Base-by-base conservation (phyloP, 1,140 invertebrate genomes). In the Delia radicum region DNA sequence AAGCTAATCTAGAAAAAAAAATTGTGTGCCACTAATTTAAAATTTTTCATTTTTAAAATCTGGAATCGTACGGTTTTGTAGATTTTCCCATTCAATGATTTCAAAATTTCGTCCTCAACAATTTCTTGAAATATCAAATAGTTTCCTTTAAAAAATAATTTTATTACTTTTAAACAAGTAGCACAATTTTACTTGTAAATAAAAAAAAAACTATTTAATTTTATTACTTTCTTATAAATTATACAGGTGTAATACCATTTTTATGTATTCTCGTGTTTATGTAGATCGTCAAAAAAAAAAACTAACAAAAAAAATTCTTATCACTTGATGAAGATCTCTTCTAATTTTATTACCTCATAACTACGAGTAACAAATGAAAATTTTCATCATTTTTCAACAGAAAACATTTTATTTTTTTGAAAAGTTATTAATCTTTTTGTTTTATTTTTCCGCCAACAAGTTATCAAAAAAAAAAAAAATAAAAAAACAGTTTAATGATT, bases 251-350 rank as follows among this genome's bases (percentile, higher is more conserved):
- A 55, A 55, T 21, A 2, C n/a, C n/a, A n/a, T n/a, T n/a, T n/a
- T n/a, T n/a, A n/a, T n/a, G n/a, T n/a, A n/a, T n/a, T n/a, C n/a
- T n/a, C n/a, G n/a, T n/a, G 21, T 55, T 55, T 55, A 21, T 55
- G 21, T 21, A 3, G 8, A 21, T 18, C 37, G 21, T 10, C 48
- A 55, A 8, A 21, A 2, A n/a, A n/a, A n/a, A n/a, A n/a, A 15
- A 42, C 37, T 42, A 42, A n/a, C n/a, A 42, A 42, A 42, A 2
- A 42, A 42, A 42, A 42, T 8, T 15, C n/a, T 65, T 65, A 69
- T 37, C 65, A 69, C 65, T 37, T 69, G 6, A 69, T 37, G 29
- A 21, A 33, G 65, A 69, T 69, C 65, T 69, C 8, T 27, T 27
- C 15, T 4, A 27, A 63, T 63, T 63, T 63, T 63, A 63, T 63